These are phyloP conservation scores for Sula dactylatra DNA, from an alignment of 2,113 vertebrate genomes.

Conservation along the genomic window DNA sequence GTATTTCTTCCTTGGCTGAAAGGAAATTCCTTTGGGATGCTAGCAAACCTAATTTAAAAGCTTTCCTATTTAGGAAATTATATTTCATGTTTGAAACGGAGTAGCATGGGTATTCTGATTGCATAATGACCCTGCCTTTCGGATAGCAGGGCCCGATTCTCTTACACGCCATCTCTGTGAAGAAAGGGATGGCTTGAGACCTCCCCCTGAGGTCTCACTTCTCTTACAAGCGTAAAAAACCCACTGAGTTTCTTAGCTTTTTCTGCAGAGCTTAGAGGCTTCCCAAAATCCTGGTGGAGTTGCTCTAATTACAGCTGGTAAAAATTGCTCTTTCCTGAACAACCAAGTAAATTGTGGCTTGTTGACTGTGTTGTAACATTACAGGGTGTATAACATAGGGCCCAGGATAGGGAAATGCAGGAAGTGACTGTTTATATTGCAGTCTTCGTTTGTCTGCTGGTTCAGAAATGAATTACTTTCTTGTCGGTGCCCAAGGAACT, in stretches of 20 bases:
- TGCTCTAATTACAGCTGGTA: not conserved
- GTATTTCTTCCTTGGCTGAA: not conserved
- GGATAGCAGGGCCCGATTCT: not conserved
- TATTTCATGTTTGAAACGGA: not conserved
- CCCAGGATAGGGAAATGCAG: slow-evolving; percentile 1
- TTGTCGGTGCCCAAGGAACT: not conserved
- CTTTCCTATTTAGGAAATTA: not conserved
- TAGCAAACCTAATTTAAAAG: not conserved
- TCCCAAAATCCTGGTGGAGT: not conserved
- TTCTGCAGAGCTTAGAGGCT: not conserved
- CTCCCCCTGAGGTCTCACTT: not conserved
- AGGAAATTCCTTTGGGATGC: not conserved
- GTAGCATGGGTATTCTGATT: not conserved
- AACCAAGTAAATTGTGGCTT: not conserved
- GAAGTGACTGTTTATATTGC: slow-evolving; percentile 50
- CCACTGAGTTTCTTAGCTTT: not conserved
- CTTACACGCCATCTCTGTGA: not conserved
- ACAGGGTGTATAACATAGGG: slow-evolving; percentile 12
- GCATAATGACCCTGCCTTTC: not conserved
- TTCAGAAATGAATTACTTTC: slow-evolving; percentile 39
- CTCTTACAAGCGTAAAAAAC: not conserved
- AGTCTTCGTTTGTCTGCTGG: slow-evolving; percentile 7
- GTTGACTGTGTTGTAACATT: not conserved
- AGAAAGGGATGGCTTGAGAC: not conserved
- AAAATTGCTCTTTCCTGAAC: not conserved